Evolutionary conservation across 2,797 vertebrate species (phyloP).

Genomic region (Todus mexicanus): DNA sequence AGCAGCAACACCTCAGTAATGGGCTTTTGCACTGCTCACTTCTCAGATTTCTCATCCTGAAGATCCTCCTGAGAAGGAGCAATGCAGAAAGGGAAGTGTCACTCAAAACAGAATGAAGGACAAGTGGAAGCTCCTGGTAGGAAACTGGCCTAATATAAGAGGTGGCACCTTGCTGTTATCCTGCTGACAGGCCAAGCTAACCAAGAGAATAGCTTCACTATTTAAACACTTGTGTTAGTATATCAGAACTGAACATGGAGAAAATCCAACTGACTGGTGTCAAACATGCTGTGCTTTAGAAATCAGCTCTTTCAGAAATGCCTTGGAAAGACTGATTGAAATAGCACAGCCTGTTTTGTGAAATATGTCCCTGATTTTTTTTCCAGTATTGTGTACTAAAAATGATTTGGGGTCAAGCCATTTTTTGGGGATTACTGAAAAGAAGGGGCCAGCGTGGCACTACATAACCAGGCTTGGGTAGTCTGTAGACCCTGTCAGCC

Average conservation of each 20-base stretch:
- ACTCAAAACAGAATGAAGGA: neutral
- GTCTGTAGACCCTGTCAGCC: neutral
- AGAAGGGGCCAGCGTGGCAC: neutral
- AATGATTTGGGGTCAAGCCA: neutral
- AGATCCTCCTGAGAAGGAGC: neutral
- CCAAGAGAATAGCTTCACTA: neutral
- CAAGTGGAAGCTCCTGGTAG: neutral
- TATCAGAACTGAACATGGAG: neutral
- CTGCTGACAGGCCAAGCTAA: neutral
- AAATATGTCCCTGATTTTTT: neutral
- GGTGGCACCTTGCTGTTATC: neutral
- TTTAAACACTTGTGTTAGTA: neutral
- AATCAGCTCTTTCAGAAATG: neutral
- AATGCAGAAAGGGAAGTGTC: neutral
- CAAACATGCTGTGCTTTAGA: slow-evolving; percentile 19
- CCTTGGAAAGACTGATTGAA: neutral
- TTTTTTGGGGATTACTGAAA: neutral
- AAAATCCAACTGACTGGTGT: neutral
- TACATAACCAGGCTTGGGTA: neutral
- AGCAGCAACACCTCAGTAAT: neutral
- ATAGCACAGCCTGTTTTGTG: neutral
- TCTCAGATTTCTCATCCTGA: neutral
- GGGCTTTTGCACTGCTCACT: neutral
- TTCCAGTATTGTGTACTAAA: neutral
- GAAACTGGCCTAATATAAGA: neutral